These are phyloP conservation scores for Distichodus sexfasciatus DNA, from an alignment of 2,797 vertebrate species.

Conservation along the genomic window DNA sequence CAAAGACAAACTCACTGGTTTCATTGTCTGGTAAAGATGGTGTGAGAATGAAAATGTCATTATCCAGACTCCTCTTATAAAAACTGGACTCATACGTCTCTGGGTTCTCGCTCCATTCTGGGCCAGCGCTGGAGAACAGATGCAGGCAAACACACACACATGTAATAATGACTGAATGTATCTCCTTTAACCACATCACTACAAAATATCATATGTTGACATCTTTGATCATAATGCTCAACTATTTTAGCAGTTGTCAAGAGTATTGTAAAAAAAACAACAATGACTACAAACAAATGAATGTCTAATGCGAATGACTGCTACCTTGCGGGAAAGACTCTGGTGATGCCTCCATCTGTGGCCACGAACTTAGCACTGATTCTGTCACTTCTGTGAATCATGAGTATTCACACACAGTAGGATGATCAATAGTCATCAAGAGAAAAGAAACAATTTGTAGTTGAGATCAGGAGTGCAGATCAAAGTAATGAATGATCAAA, in stretches of 20 bases:
- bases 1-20: conserved; percentile 3
- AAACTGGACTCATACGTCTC: conserved; percentile 94
- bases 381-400: conserved; percentile 71
- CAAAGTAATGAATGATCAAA: background rate
- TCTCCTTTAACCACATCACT: too few species aligned
- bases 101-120: conserved; percentile 85
- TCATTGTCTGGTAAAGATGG: conserved; percentile 63
- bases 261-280: too few species aligned
- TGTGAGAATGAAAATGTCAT: conserved; percentile 91
- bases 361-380: conserved; percentile 89
- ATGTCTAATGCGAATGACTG: conserved; percentile 47
- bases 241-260: too few species aligned
- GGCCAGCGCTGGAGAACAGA: conserved; percentile 79
- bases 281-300: too few species aligned
- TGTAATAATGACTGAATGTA: too few species aligned
- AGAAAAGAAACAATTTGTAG: background rate
- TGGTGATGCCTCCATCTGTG: conserved; percentile 95
- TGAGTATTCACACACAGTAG: conserved; percentile 18
- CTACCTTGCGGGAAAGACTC: conserved; percentile 93
- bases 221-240: too few species aligned
- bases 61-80: conserved; percentile 94
- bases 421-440: background rate
- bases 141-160: conserved; percentile 26
- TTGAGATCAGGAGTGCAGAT: background rate
- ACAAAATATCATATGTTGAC: too few species aligned